Evolutionary conservation across 2,797 vertebrate genomes (phyloP).

Genomic region (Pagetopsis macropterus): DNA sequence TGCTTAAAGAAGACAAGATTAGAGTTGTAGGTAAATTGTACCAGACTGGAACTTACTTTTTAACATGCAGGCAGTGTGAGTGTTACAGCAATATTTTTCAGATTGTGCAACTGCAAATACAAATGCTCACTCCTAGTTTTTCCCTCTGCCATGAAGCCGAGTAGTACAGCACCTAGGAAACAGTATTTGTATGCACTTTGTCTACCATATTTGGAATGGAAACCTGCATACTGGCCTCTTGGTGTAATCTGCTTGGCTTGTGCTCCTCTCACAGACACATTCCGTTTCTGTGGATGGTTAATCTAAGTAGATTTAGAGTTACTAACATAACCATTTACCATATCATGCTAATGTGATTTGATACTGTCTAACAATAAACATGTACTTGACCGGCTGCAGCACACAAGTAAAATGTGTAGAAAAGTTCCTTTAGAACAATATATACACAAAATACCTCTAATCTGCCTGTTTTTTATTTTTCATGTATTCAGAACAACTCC

Average conservation of each 20-base stretch:
- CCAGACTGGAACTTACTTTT: neutral
- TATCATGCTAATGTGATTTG: neutral
- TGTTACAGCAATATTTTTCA: neutral
- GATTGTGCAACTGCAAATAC: neutral
- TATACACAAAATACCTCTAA: conserved; percentile 2
- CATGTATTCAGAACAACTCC: too few species aligned
- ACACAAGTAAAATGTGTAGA: neutral
- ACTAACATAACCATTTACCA: neutral
- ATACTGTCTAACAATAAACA: neutral
- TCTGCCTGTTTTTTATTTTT: too few species aligned
- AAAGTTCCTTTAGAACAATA: too few species aligned
- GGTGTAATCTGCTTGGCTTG: neutral
- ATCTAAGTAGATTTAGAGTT: neutral
- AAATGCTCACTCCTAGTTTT: conserved; percentile 12
- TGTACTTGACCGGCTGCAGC: neutral
- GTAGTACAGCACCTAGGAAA: neutral
- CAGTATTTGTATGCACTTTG: conserved; percentile 19
- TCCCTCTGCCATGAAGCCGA: neutral
- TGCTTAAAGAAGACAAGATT: conserved; percentile 6
- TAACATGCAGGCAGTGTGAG: neutral
- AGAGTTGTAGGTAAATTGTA: conserved; percentile 5
- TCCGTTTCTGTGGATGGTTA: neutral
- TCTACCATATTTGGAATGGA: neutral
- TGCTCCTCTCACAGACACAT: neutral
- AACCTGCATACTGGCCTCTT: neutral